Conservation (phyloP, 2,113 vertebrate genomes). For the Pao palembangensis region DNA sequence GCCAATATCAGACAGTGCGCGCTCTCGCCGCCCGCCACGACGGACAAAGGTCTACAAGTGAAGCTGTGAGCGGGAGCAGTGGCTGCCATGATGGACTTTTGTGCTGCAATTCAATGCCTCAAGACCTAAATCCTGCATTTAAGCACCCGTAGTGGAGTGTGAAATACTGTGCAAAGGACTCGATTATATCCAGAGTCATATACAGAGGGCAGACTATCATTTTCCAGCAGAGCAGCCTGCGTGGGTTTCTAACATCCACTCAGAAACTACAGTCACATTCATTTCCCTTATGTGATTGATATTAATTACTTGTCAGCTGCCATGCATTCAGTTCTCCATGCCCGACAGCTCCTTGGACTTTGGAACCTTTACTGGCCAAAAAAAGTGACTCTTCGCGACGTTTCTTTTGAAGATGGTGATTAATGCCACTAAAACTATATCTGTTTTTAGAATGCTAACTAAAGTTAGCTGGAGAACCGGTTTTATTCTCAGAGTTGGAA, state of each 20-base stretch:
- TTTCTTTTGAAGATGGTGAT: too few species aligned
- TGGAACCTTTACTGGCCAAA: conserved; percentile 27
- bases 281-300: conserved; percentile 67
- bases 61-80: conserved; percentile 41
- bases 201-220: conserved; percentile 3
- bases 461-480: too few species aligned
- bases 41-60: conserved; percentile 28
- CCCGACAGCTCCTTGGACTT: conserved; percentile 44
- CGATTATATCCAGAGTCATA: conserved; percentile 44
- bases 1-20: conserved; percentile 40
- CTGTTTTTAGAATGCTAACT: too few species aligned
- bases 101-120: conserved; percentile 8
- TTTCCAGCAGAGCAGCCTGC: background rate
- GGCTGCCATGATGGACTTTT: conserved; percentile 38
- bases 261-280: conserved; percentile 47
- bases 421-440: too few species aligned
- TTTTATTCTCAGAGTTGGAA: too few species aligned
- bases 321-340: conserved; percentile 46
- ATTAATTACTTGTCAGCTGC: conserved; percentile 71
- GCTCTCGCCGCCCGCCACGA: conserved; percentile 23
- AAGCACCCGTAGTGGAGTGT: conserved; percentile 53
- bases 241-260: conserved; percentile 13
- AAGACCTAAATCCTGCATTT: conserved; percentile 44
- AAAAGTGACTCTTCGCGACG: too few species aligned
- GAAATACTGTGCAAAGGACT: conserved; percentile 50